These are phyloP conservation scores for Watsonalla binaria DNA, from an alignment of 2,888 invertebrate genomes.

Conservation along the genomic window DNA sequence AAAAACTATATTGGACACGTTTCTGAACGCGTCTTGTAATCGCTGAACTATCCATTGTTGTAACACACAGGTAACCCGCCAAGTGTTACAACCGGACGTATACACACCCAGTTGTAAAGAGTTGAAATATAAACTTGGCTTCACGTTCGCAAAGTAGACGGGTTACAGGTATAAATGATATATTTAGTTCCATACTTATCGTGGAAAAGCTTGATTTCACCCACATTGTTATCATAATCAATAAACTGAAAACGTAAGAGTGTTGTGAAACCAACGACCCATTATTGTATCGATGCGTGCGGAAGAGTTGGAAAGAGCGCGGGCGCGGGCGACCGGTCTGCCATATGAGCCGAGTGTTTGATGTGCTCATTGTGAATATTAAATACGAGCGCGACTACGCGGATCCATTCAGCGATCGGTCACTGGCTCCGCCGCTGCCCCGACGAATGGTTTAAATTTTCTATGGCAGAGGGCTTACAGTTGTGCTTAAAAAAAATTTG, in stretches of 20 bases:
- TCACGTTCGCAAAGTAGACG: no score
- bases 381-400: slow-evolving; percentile 41
- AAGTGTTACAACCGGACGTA: no score
- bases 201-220: background rate
- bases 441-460: slow-evolving; percentile 48
- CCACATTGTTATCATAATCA: background rate
- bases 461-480: slow-evolving; percentile 57
- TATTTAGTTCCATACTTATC: no score
- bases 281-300: slow-evolving; percentile 40
- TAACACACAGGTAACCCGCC: no score
- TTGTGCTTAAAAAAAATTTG: slow-evolving; percentile 55
- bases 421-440: slow-evolving; percentile 40
- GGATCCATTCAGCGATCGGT: slow-evolving; percentile 44
- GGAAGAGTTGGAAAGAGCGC: slow-evolving; percentile 30
- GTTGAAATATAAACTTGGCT: no score
- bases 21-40: no score
- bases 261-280: background rate
- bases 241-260: slow-evolving; percentile 1
- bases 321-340: slow-evolving; percentile 34
- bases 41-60: no score
- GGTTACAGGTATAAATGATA: no score
- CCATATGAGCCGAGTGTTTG: slow-evolving; percentile 53
- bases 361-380: slow-evolving; percentile 38
- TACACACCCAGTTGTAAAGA: no score
- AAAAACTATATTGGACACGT: background rate